phyloP scores from a whole-genome alignment of 37 sponge, comb jelly and placozoan genomes.

The Beroe forskalii region DNA sequence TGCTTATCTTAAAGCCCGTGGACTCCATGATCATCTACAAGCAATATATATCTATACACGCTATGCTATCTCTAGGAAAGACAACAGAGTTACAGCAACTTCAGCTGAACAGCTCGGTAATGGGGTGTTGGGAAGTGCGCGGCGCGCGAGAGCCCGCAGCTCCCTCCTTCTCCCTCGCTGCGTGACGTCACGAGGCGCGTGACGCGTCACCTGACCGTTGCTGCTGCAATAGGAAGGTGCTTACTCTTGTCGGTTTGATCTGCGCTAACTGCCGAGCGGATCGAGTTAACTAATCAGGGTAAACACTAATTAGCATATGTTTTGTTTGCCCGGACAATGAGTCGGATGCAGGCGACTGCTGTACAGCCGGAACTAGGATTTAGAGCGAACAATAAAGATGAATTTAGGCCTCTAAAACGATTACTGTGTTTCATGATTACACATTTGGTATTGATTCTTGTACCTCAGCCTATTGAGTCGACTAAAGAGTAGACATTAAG shows the following conservation, averaged over 20 bases:
- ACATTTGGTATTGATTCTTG: constrained; percentile 66
- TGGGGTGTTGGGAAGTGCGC: constrained; percentile 5
- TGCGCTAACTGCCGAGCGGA: constrained; percentile 46
- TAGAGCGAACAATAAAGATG: constrained; percentile 66
- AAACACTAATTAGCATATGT: constrained; percentile 66
- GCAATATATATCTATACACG: neutral
- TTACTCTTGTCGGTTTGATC: constrained; percentile 45
- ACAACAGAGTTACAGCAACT: neutral
- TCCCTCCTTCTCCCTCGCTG: neutral
- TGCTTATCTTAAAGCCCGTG: constrained; percentile 12
- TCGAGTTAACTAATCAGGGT: constrained; percentile 57
- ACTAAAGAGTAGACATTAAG: constrained; percentile 66
- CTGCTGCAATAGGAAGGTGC: constrained; percentile 51
- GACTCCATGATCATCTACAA: neutral
- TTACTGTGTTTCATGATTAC: constrained; percentile 63
- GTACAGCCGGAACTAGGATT: constrained; percentile 60
- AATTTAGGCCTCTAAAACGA: constrained; percentile 63
- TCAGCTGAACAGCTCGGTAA: constrained; percentile 28
- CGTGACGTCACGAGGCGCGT: constrained; percentile 44
- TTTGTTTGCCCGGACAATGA: constrained; percentile 63
- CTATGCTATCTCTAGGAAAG: neutral
- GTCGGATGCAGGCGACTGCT: constrained; percentile 56
- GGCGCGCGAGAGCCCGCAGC: neutral
- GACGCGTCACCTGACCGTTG: neutral
- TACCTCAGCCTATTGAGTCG: constrained; percentile 29